Evolutionary conservation across 2,113 vertebrate genomes (phyloP).

Genomic region (Pithys albifrons): DNA sequence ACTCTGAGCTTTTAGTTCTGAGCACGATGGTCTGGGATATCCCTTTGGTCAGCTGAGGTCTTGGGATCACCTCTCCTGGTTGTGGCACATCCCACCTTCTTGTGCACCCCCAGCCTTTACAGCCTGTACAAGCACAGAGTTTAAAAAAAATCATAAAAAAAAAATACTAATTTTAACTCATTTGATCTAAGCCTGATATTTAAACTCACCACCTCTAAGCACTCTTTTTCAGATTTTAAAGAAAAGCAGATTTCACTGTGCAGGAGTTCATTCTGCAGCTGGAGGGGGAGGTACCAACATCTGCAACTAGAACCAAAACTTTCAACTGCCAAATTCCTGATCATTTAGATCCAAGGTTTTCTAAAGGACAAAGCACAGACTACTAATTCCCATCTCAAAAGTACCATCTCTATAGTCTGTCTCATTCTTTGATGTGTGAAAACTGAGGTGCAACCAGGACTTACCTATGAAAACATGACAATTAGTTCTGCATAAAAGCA

Average conservation of each 20-base stretch:
- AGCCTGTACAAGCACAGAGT: not conserved
- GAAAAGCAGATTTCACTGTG: not conserved
- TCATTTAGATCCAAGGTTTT: not conserved
- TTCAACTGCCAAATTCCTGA: not conserved
- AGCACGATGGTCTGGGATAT: accelerated
- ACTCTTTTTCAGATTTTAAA: not conserved
- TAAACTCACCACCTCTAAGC: not conserved
- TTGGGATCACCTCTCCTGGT: not conserved
- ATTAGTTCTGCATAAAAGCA: conserved; percentile 2
- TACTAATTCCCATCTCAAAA: not conserved
- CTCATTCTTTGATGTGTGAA: not conserved
- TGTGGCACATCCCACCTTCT: not conserved
- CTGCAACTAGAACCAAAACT: not conserved
- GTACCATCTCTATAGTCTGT: not conserved
- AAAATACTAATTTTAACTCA: accelerated
- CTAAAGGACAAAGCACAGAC: not conserved
- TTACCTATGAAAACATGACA: not conserved
- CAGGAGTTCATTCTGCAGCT: not conserved
- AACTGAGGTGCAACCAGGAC: not conserved
- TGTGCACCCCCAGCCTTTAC: not conserved
- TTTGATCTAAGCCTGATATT: not conserved
- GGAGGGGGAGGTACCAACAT: not conserved
- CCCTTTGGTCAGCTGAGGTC: not conserved
- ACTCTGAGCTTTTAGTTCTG: not conserved
- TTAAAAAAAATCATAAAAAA: not conserved